A percentile compares a stretch with the other conserved stretches of the same genome.
phyloP scores from a whole-genome alignment of 2,113 vertebrate species.

The Cheirogaleus medius region DNA sequence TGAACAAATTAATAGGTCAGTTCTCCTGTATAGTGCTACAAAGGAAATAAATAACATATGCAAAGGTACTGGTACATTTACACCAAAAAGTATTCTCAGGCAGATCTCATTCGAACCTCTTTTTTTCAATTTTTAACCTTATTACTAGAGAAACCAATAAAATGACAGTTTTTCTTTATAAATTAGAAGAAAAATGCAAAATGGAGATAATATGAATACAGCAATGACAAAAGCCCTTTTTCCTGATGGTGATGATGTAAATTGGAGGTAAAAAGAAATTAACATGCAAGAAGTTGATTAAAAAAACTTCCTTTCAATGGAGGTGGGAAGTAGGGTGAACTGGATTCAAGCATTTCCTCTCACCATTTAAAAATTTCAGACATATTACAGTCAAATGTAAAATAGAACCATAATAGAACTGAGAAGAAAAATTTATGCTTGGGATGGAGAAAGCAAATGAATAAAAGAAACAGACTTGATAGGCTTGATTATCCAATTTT shows the following conservation, averaged over 20 bases:
- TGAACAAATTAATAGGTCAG: not conserved
- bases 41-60: not conserved
- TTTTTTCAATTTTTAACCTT: not conserved
- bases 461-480: not conserved
- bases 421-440: constrained; percentile 13
- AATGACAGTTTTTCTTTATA: not conserved
- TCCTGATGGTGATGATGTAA: not conserved
- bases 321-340: not conserved
- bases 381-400: not conserved
- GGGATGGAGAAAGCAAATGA: not conserved
- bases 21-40: not conserved
- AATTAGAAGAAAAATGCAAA: constrained; percentile 24
- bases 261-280: not conserved
- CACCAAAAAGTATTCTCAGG: not conserved
- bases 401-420: not conserved
- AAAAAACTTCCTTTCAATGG: not conserved
- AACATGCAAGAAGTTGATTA: not conserved
- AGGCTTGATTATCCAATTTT: not conserved
- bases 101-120: not conserved
- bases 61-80: not conserved
- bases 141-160: constrained; percentile 5
- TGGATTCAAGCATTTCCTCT: constrained; percentile 4
- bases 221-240: not conserved
- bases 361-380: not conserved
- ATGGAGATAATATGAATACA: not conserved